A percentile compares a stretch with the other conserved stretches of the same genome.
Evolutionary conservation across 2,888 invertebrate genomes (phyloP).

Genomic region (Meliscaeva auricollis): DNA sequence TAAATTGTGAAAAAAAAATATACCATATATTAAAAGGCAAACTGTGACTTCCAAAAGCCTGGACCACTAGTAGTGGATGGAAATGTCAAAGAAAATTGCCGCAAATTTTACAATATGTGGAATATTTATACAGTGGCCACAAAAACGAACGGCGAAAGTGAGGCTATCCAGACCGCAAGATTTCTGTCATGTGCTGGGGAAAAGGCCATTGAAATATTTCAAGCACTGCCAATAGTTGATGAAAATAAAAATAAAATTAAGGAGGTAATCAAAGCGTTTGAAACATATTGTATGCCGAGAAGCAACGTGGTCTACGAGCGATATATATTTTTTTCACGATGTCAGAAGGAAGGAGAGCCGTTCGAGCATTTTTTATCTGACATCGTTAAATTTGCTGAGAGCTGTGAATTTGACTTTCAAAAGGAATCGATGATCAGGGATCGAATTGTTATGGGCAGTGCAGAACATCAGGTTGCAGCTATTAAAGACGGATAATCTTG

Average conservation of each 20-base stretch:
- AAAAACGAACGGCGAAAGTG: slow-evolving; percentile 27
- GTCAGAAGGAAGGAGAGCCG: slow-evolving; percentile 15
- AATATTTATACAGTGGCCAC: slow-evolving; percentile 32
- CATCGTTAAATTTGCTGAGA: slow-evolving; percentile 37
- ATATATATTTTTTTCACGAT: slow-evolving; percentile 30
- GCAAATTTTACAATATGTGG: slow-evolving; percentile 40
- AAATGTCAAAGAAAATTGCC: slow-evolving; percentile 37
- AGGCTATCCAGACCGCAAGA: slow-evolving; percentile 9
- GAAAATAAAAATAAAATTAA: slow-evolving; percentile 8
- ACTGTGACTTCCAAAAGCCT: slow-evolving; percentile 12
- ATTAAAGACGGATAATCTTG: slow-evolving; percentile 43
- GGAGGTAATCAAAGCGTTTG: neutral
- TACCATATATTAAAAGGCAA: too few relatives aligned
- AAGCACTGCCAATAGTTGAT: slow-evolving; percentile 33
- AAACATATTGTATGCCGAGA: slow-evolving; percentile 31
- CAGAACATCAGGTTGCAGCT: slow-evolving; percentile 40
- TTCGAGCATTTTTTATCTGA: slow-evolving; percentile 30
- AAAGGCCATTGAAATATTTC: slow-evolving; percentile 48
- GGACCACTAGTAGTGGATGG: slow-evolving; percentile 30
- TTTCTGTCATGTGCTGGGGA: slow-evolving; percentile 43
- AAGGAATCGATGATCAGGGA: slow-evolving; percentile 25
- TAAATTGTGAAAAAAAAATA: too few relatives aligned
- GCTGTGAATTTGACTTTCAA: slow-evolving; percentile 8
- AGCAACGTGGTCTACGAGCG: slow-evolving; percentile 42
- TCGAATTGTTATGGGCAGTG: slow-evolving; percentile 43